Evolutionary conservation across 2,797 vertebrate genomes (phyloP), one percentile per base, ranked within the genome.

Genomic region (Florisuga fusca): DNA sequence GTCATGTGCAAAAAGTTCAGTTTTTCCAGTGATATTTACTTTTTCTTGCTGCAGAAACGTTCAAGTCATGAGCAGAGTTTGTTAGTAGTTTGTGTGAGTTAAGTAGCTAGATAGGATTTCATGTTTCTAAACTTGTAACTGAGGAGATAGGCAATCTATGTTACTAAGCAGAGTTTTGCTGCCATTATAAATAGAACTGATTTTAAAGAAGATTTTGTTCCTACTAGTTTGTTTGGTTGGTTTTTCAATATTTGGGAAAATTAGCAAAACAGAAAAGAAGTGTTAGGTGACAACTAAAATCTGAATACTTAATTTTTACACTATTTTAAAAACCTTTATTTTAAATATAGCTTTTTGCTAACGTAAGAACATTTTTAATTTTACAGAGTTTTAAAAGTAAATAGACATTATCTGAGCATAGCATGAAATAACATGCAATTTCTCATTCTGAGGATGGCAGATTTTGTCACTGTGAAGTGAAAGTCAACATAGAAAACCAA

Each of bases 21-120:
- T 77, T 83, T 89, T 93, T 93, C 51, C n/a, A 33, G 26, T 87
- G 68, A 48, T 78, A 22, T 29, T 95, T 92, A 54, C 58, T 85
- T 89, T 80, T 83, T 87, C 69, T 90, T 9, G 3, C 48, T 75
- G 69, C 66, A 93, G 92, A 62, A 91, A 78, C 34, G 72, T 92
- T 41, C 46, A 91, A 90, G 72, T 72, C 87, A 63, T 53, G 62
- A 63, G 66, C 51, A 81, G 57, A 72, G 46, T 84, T 94, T 79
- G 66, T 79, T 89, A 66, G 36, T 64, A 50, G 50, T 82, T 89
- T 85, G 61, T 78, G 33, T 63, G 79, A 38, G 67, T 84, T 90
- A 81, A 90, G 89, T 46, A 54, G 45, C 26, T 59, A 90, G 95
- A 90, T 96, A 90, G 83, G 72, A 41, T 96, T 97, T 97, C 95